Evolutionary conservation across 2,797 vertebrate species (phyloP), one percentile per base, ranked within the genome.

Genomic region (Epinephelus awoara): DNA sequence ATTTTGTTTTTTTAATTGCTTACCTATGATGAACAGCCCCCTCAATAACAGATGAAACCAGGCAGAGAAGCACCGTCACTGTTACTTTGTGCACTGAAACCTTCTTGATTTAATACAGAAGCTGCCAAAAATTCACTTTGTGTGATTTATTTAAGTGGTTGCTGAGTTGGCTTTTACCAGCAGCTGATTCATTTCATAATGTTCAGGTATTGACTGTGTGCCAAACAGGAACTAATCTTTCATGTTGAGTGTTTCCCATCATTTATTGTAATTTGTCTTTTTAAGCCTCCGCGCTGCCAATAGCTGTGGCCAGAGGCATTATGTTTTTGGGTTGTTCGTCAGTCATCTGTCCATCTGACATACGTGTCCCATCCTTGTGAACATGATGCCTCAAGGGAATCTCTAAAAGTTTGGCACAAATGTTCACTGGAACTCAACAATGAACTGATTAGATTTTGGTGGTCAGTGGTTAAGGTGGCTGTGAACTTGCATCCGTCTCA

Each of bases 101-200:
- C 38, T 18, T 59, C 12, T 42, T 47, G 42, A 70, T 77, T 67
- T 67, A 83, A 69, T 55, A 46, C 13, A 2, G 18, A 11, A 12
- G 17, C 63, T 54, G 79, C 74, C 57, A 2, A 71, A 47, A 50
- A 79, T 69, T 80, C 44, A 88, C 82, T 89, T 72, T 75, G 11
- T 51, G 46, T 54, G 71, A 67, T 79, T 80, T 79, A 75, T 21
- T 23, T 25, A 42, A 69, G 78, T 51, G 0, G 21, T 7, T 34
- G 40, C 59, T 8, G 56, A 85, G 42, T 42, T 75, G 67, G 55
- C 75, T 75, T 65, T 38, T 19, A 52, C 17, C 49, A 2, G 29
- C 14, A 12, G 29, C 2, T 40, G 0, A 72, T 71, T 78, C 1
- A 82, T 80, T 61, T 64, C 51, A 65, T 67, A 64, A 79, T 47